These are phyloP conservation scores for Melieria picta DNA, from an alignment of 2,888 invertebrate species.

Conservation along the genomic window DNA sequence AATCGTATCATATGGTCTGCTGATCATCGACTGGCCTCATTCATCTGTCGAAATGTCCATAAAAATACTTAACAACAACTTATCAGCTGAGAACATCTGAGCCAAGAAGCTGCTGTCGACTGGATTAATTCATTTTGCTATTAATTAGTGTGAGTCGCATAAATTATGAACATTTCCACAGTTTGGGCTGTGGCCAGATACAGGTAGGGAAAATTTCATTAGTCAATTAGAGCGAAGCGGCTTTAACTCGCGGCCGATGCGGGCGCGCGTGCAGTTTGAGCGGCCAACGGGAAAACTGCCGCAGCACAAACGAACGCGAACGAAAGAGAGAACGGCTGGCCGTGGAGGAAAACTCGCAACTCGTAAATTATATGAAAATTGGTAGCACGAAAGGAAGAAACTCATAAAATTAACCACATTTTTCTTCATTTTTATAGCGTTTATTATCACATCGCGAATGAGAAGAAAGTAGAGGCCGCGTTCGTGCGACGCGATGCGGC, in stretches of 20 bases:
- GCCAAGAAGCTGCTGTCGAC: no score
- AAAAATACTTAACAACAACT: no score
- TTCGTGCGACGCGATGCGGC: not conserved
- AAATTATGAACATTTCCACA: no score
- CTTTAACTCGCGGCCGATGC: slow-evolving; percentile 41
- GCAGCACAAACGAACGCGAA: slow-evolving; percentile 28
- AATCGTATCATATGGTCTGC: no score
- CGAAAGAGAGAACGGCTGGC: not conserved
- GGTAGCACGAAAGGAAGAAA: slow-evolving; percentile 46
- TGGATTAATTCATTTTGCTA: no score
- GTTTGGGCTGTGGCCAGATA: no score
- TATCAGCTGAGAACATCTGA: no score
- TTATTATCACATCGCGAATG: slow-evolving; percentile 58
- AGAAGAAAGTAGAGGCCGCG: slow-evolving; percentile 33
- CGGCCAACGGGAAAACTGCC: slow-evolving; percentile 5
- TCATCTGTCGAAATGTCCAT: no score
- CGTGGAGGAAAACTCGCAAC: not conserved
- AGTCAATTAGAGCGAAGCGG: slow-evolving; percentile 52
- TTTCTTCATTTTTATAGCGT: slow-evolving; percentile 63
- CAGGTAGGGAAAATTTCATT: no score
- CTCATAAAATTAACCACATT: slow-evolving; percentile 63
- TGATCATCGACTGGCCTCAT: no score
- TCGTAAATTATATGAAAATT: slow-evolving; percentile 43
- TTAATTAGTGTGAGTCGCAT: no score
- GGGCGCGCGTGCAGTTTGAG: not conserved